Evolutionary conservation across 1,140 invertebrate genomes (phyloP).

Genomic region (Zaprionus gabonicus): DNA sequence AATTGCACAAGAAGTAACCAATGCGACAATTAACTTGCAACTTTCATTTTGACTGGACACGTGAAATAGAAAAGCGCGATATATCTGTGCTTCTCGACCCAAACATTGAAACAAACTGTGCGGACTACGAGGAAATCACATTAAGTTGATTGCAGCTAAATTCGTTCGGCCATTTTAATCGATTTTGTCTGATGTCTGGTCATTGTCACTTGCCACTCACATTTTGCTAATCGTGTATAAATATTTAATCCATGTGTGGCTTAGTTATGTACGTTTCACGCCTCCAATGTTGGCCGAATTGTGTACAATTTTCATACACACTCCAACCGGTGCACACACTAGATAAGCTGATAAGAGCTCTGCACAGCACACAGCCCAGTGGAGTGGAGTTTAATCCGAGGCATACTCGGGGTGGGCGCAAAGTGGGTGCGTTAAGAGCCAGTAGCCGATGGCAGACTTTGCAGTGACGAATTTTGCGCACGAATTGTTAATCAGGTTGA

Average conservation of each 20-base stretch:
- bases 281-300: conserved; percentile 4
- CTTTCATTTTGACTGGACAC: background rate
- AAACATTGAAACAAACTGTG: background rate
- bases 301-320: conserved; percentile 35
- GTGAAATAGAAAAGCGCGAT: background rate
- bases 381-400: background rate
- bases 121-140: background rate
- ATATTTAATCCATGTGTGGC: conserved; percentile 29
- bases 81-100: no score
- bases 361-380: conserved; percentile 28
- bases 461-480: conserved; percentile 56
- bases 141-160: conserved; percentile 35
- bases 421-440: conserved; percentile 36
- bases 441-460: conserved; percentile 41
- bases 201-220: background rate
- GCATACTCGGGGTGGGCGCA: conserved; percentile 34
- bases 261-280: conserved; percentile 17
- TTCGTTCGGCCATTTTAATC: conserved; percentile 21
- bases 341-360: conserved; percentile 53
- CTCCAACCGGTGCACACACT: background rate
- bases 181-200: conserved; percentile 7
- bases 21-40: background rate
- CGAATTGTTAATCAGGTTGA: conserved; percentile 52
- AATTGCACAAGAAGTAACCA: background rate
- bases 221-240: conserved; percentile 7